Percentiles rank a stretch among this genome's conserved stretches.
Evolutionary conservation across 2,797 vertebrate genomes (phyloP).

Genomic region (Peromyscus eremicus): DNA sequence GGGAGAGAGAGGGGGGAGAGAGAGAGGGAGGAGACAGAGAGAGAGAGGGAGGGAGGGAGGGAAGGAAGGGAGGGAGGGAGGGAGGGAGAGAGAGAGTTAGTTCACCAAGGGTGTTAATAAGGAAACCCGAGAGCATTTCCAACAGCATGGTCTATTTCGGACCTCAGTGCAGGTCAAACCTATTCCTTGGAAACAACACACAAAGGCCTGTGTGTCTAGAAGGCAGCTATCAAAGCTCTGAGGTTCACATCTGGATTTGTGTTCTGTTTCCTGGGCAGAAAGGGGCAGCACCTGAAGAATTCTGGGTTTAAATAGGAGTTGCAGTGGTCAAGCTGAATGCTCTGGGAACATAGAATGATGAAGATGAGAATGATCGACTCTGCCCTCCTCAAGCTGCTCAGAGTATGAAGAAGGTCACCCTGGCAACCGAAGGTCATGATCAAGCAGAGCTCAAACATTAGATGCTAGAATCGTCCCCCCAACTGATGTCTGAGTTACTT

Average conservation of each 20-base stretch:
- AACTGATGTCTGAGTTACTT: neutral
- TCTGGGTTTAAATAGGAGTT: neutral
- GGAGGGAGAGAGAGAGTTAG: neutral
- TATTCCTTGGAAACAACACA: neutral
- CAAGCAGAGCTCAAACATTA: neutral
- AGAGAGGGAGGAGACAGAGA: neutral
- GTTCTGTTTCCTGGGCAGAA: neutral
- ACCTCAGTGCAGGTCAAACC: neutral
- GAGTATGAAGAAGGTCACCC: neutral
- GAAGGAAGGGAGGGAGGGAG: neutral
- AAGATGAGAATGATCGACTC: neutral
- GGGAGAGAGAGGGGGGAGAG: too few relatives aligned
- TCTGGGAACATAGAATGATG: accelerated
- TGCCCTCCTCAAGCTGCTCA: neutral
- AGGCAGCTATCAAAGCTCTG: neutral
- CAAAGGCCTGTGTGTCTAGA: neutral
- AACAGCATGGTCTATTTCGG: neutral
- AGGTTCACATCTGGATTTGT: neutral
- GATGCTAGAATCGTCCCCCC: neutral
- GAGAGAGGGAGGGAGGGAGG: too few relatives aligned
- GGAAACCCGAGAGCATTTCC: neutral
- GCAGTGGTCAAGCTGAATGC: neutral
- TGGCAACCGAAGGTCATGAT: neutral
- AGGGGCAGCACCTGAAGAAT: neutral
- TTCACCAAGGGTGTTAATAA: neutral